These are phyloP conservation scores for Torymus aiolomorphi DNA, from an alignment of 2,888 invertebrate genomes.

Conservation along the genomic window DNA sequence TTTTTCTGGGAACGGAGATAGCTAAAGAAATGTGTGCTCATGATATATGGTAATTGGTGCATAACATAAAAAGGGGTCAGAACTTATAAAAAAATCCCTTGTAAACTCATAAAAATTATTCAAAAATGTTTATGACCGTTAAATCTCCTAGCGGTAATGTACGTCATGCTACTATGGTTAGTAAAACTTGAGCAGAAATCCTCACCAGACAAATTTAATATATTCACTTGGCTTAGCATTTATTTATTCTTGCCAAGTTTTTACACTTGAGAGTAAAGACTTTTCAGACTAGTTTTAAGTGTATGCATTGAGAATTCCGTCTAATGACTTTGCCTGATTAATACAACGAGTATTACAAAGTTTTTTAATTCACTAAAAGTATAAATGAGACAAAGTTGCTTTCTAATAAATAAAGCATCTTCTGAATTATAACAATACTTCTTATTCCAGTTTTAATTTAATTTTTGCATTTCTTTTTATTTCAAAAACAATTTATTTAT, in stretches of 20 bases:
- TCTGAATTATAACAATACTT: too few species aligned
- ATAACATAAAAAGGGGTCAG: neutral
- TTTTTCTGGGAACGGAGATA: neutral
- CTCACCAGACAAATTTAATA: neutral
- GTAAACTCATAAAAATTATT: neutral
- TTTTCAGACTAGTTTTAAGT: too few species aligned
- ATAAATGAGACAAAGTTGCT: too few species aligned
- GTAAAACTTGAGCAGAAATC: neutral
- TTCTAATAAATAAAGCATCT: too few species aligned
- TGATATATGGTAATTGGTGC: conserved; percentile 6
- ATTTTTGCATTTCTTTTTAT: too few species aligned
- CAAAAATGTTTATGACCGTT: neutral
- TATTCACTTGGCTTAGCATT: neutral
- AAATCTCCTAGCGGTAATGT: neutral
- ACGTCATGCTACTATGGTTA: neutral
- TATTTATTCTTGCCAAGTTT: neutral
- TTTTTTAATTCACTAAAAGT: too few species aligned
- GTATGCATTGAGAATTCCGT: too few species aligned
- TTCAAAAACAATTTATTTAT: too few species aligned
- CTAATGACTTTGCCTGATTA: too few species aligned
- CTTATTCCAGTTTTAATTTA: too few species aligned
- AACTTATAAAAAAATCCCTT: neutral
- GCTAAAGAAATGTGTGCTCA: neutral
- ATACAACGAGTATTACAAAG: too few species aligned
- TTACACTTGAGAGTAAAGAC: neutral